Evolutionary conservation across 2,797 vertebrate genomes (phyloP).

Genomic region (Epinephelus malabaricus): DNA sequence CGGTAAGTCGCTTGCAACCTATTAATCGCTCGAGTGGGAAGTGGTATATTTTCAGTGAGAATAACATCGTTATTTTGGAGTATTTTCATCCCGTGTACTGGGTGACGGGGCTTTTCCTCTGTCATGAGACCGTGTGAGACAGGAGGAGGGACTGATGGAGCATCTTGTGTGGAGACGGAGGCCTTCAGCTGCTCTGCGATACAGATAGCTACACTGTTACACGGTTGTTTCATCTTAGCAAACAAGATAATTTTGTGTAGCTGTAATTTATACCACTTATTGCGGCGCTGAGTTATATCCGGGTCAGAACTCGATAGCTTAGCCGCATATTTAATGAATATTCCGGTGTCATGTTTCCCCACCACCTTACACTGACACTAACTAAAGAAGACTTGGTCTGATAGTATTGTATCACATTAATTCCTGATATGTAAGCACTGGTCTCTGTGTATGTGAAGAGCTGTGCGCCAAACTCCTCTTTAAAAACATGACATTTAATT

Average conservation of each 20-base stretch:
- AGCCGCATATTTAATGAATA: constrained; percentile 75
- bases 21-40: accelerated
- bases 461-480: not conserved
- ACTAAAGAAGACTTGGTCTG: not conserved
- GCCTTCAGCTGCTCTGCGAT: constrained; percentile 32
- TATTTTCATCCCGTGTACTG: constrained; percentile 1
- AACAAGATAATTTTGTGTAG: no score
- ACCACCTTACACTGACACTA: not conserved
- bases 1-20: constrained; percentile 65
- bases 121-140: constrained; percentile 82
- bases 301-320: constrained; percentile 64
- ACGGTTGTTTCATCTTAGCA: accelerated
- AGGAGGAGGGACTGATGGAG: constrained; percentile 66
- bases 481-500: no score
- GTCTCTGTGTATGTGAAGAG: no score
- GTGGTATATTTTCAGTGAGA: accelerated
- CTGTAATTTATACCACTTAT: not conserved
- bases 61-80: not conserved
- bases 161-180: constrained; percentile 54
- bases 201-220: not conserved
- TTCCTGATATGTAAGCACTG: accelerated
- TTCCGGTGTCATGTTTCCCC: constrained; percentile 71
- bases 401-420: not conserved
- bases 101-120: constrained; percentile 62
- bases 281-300: not conserved